Conservation (phyloP, 2,888 invertebrate genomes). For the Rhaphigaster nebulosa region DNA sequence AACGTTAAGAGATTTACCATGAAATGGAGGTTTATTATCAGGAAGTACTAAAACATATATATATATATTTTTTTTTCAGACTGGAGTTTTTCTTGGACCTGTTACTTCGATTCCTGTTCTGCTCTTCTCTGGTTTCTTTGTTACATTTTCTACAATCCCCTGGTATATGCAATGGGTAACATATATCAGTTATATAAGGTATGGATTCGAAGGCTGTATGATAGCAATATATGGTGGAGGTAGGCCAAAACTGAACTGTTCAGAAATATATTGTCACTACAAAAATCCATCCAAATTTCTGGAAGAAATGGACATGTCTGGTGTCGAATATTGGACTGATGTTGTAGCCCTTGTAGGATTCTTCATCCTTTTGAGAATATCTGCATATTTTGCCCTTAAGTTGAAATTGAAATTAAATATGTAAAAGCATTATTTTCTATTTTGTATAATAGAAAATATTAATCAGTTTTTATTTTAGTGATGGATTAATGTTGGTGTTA, state of each 20-base stretch:
- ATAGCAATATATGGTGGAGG: constrained; percentile 91
- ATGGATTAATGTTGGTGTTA: constrained; percentile 1
- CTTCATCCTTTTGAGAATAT: constrained; percentile 82
- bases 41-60: not conserved
- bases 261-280: constrained; percentile 73
- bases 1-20: too few relatives aligned
- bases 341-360: constrained; percentile 85
- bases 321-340: constrained; percentile 82
- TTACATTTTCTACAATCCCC: constrained; percentile 92
- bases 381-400: constrained; percentile 83
- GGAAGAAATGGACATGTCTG: constrained; percentile 86
- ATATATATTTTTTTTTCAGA: constrained; percentile 69
- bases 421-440: constrained; percentile 51
- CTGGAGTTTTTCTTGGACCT: constrained; percentile 82
- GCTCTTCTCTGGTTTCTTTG: constrained; percentile 94
- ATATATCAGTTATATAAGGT: constrained; percentile 90
- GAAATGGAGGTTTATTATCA: too few relatives aligned
- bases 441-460: not conserved
- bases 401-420: constrained; percentile 63
- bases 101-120: constrained; percentile 92
- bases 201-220: constrained; percentile 94
- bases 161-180: constrained; percentile 90
- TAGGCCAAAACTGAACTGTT: constrained; percentile 85
- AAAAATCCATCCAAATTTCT: constrained; percentile 71
- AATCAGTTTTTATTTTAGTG: not conserved